Evolutionary conservation across 2,797 vertebrate species (phyloP).

Genomic region (Nannoperca australis): DNA sequence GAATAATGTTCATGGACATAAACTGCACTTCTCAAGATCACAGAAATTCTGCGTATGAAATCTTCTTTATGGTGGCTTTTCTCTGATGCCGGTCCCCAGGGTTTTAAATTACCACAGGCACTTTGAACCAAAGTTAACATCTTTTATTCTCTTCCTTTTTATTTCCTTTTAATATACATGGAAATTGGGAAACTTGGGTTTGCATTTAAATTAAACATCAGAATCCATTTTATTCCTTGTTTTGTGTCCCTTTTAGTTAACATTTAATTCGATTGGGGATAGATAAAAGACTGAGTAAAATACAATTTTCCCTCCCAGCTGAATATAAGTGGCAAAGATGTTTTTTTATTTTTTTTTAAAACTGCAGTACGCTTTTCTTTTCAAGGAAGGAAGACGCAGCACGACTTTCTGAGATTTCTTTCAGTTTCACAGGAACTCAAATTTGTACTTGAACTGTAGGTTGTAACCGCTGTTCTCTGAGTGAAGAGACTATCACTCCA

Average conservation of each 20-base stretch:
- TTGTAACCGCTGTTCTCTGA: no score
- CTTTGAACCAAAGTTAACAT: slow-evolving; percentile 44
- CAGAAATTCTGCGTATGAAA: slow-evolving; percentile 36
- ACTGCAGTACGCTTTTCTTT: slow-evolving; percentile 14
- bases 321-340: slow-evolving; percentile 11
- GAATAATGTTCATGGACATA: slow-evolving; percentile 35
- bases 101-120: slow-evolving; percentile 47
- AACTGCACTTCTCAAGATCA: slow-evolving; percentile 47
- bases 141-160: slow-evolving; percentile 26
- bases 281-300: slow-evolving; percentile 12
- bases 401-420: not conserved
- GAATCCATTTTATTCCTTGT: not conserved
- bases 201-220: slow-evolving; percentile 32
- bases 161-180: slow-evolving; percentile 27
- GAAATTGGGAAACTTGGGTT: slow-evolving; percentile 9
- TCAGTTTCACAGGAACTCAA: slow-evolving; percentile 5
- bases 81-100: slow-evolving; percentile 36
- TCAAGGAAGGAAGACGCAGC: not conserved
- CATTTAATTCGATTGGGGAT: slow-evolving; percentile 37
- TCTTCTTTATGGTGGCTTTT: slow-evolving; percentile 41
- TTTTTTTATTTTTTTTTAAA: not conserved
- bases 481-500: no score
- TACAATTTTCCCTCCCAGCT: slow-evolving; percentile 7
- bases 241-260: slow-evolving; percentile 37
- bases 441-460: not conserved